Conservation (phyloP, 1,140 invertebrate species). For the Sinonovacula constricta region DNA sequence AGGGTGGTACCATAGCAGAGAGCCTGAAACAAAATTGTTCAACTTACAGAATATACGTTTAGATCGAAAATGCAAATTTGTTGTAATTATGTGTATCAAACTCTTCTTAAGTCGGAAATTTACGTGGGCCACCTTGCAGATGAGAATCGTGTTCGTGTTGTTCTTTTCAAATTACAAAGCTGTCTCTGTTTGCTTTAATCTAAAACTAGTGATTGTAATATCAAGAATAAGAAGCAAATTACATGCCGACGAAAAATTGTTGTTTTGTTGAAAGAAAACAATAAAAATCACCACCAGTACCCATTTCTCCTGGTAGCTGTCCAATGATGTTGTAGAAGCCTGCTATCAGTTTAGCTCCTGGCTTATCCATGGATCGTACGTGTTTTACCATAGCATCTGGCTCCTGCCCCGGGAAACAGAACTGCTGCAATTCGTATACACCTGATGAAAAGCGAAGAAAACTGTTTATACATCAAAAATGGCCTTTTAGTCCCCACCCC, state of each 20-base stretch:
- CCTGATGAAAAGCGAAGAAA: constrained; percentile 41
- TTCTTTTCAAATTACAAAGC: neutral
- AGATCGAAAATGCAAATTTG: neutral
- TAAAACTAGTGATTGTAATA: neutral
- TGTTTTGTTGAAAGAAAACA: constrained; percentile 3
- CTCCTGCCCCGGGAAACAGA: neutral
- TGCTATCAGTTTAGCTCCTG: constrained; percentile 49
- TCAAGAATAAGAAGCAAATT: neutral
- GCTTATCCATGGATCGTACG: neutral
- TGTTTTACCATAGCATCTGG: constrained; percentile 4
- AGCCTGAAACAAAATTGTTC: constrained; percentile 23
- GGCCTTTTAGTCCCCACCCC: neutral
- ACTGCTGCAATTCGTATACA: constrained; percentile 56
- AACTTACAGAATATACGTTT: neutral
- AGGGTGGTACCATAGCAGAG: constrained; percentile 30
- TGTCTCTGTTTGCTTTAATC: neutral
- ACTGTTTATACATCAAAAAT: neutral
- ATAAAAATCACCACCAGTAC: neutral
- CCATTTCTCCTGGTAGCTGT: constrained; percentile 34
- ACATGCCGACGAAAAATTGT: constrained; percentile 1
- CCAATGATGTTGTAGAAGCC: constrained; percentile 50
- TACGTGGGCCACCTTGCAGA: neutral
- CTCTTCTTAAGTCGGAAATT: neutral
- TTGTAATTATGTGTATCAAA: neutral
- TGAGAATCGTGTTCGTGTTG: neutral